Evolutionary conservation across 2,888 invertebrate genomes (phyloP), one percentile per base, ranked within the genome.

Genomic region (Sabatieria punctata): DNA sequence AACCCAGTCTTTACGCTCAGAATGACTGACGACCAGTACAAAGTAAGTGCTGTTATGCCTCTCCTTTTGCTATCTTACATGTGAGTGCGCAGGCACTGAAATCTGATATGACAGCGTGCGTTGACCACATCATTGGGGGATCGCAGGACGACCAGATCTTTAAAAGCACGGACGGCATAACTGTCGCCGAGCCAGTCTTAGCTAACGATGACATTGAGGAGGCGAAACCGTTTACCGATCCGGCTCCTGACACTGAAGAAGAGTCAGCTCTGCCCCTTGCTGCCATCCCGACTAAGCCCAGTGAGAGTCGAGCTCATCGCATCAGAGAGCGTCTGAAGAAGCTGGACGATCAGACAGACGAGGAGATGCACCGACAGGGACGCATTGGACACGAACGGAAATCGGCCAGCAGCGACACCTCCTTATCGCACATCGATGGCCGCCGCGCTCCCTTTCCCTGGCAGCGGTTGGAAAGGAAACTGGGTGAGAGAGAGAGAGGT

Each of bases 371-470:
- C 0, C 73, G 70, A 52, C 72, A 75, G 23, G 74, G 73, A 41
- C 72, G 72, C 19, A 69, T 74, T 37, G 70, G 71, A 39, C 69
- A 71, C 27, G 68, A n/a, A n/a, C n/a, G n/a, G n/a, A 72, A n/a
- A n/a, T n/a, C n/a, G n/a, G n/a, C n/a, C n/a, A n/a, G n/a, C n/a
- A n/a, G n/a, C n/a, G n/a, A n/a, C n/a, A n/a, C n/a, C n/a, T n/a
- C n/a, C n/a, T 30, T 74, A 73, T 57, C 77, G 60, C 79, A 79
- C 55, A 78, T 85, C 47, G 76, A 78, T 54, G 76, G 82, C 11
- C 70, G 80, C 26, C 78, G 80, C 61, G 83, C 88, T 38, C 80
- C 80, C 52, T 91, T 91, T 70, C 80, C 82, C 48, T 91, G 91
- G 89, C 88, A 88, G 71, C 74, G 86, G 15, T 41, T 60, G 36